Evolutionary conservation across 2,797 vertebrate genomes (phyloP).

Genomic region (Platalea minor): DNA sequence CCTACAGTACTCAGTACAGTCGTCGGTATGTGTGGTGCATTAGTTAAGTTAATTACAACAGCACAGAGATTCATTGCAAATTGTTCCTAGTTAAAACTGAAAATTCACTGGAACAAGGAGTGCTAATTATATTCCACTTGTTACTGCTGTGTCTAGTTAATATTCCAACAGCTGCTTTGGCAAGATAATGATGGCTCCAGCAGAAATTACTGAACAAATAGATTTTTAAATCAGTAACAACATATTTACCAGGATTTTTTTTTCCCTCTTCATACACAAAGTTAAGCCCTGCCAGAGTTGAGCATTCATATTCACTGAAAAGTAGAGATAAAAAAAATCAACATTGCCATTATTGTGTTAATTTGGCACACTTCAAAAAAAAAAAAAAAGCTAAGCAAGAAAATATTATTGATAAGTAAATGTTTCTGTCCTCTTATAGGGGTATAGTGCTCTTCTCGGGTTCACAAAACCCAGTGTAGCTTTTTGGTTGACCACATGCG

Average conservation of each 20-base stretch:
- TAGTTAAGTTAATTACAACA: constrained; percentile 68
- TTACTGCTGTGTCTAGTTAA: constrained; percentile 70
- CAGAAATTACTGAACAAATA: constrained; percentile 69
- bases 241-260: constrained; percentile 57
- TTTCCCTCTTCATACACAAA: constrained; percentile 41
- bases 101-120: constrained; percentile 70
- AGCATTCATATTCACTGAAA: constrained; percentile 34
- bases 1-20: constrained; percentile 35
- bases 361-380: constrained; percentile 8
- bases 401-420: constrained; percentile 8
- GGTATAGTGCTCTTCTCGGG: neutral
- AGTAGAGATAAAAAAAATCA: constrained; percentile 47
- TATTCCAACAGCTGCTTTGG: constrained; percentile 73
- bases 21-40: constrained; percentile 37
- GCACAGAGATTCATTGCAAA: constrained; percentile 67
- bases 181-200: constrained; percentile 70
- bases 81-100: constrained; percentile 72
- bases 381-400: neutral
- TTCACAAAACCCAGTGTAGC: neutral
- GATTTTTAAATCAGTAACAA: constrained; percentile 71
- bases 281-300: constrained; percentile 50
- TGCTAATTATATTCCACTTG: constrained; percentile 72
- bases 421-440: neutral
- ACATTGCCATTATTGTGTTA: constrained; percentile 35
- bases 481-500: neutral